These are phyloP conservation scores for Temnothorax ravouxi DNA, from an alignment of 2,888 invertebrate genomes.

Conservation along the genomic window DNA sequence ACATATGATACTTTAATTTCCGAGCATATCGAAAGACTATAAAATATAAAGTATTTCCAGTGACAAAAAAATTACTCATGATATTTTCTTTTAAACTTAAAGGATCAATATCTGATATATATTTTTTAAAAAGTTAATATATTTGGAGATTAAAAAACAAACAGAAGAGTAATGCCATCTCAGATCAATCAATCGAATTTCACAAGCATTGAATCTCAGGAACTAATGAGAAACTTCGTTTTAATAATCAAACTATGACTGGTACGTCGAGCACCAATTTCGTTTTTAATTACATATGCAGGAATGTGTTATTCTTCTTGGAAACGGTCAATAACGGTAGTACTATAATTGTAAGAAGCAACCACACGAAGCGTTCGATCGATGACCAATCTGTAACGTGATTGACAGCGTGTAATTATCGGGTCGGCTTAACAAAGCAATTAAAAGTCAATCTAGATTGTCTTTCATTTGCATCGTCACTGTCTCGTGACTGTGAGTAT, in stretches of 20 bases:
- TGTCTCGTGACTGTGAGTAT: slow-evolving; percentile 30
- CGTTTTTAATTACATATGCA: slow-evolving; percentile 59
- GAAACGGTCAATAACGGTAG: slow-evolving; percentile 53
- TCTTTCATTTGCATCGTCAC: slow-evolving; percentile 67
- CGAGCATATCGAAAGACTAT: neutral
- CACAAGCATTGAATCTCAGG: slow-evolving; percentile 14
- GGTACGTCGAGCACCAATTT: slow-evolving; percentile 62
- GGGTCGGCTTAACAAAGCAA: slow-evolving; percentile 70
- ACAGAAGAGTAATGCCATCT: neutral
- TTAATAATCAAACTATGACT: slow-evolving; percentile 78
- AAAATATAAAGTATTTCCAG: neutral
- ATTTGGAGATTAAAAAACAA: neutral
- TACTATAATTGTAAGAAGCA: slow-evolving; percentile 65
- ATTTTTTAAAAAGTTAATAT: neutral
- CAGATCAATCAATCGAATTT: neutral
- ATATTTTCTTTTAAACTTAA: neutral
- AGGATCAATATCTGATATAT: neutral
- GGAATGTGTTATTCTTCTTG: slow-evolving; percentile 31
- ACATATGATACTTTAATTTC: neutral
- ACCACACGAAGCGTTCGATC: slow-evolving; percentile 47
- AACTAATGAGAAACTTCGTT: slow-evolving; percentile 73
- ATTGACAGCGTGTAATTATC: slow-evolving; percentile 70
- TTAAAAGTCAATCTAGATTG: slow-evolving; percentile 74
- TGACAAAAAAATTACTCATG: neutral
- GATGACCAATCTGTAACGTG: slow-evolving; percentile 39